Conservation (phyloP, 2,797 vertebrate species). For the Hydrolagus colliei region DNA sequence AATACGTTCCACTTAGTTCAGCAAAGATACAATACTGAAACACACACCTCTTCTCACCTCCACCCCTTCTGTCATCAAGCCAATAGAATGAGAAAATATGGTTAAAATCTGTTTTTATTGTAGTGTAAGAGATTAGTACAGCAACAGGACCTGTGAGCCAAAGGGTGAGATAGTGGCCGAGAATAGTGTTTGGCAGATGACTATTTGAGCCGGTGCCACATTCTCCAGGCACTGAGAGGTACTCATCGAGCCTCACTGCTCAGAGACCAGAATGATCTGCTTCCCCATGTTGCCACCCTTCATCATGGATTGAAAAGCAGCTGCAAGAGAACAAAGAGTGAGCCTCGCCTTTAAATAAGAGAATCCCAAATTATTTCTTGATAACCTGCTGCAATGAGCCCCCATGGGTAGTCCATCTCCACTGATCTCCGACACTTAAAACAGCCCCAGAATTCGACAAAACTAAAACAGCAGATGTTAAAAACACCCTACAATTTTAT, state of each 20-base stretch:
- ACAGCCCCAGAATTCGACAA: neutral
- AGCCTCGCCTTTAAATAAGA: neutral
- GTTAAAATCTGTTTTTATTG: too few relatives aligned
- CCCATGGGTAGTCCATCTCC: neutral
- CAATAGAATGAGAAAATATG: too few relatives aligned
- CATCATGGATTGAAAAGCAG: conserved; percentile 94
- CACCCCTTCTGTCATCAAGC: too few relatives aligned
- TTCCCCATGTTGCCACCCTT: conserved; percentile 85
- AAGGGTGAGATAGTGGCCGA: too few relatives aligned
- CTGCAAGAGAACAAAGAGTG: conserved; percentile 56
- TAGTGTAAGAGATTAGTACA: too few relatives aligned
- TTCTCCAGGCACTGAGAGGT: too few relatives aligned
- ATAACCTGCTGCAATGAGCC: conserved; percentile 31
- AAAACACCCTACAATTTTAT: conserved; percentile 33
- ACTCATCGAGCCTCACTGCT: conserved; percentile 33
- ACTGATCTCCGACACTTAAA: conserved; percentile 24
- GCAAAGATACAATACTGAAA: too few relatives aligned
- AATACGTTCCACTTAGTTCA: too few relatives aligned
- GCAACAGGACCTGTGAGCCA: too few relatives aligned
- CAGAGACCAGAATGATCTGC: conserved; percentile 77
- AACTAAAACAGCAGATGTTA: conserved; percentile 24
- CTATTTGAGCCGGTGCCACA: too few relatives aligned
- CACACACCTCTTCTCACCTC: too few relatives aligned
- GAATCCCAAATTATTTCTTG: conserved; percentile 31
- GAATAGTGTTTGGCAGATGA: too few relatives aligned